Base-by-base conservation (phyloP, 2,113 vertebrate genomes). In the Theristicus caerulescens region DNA sequence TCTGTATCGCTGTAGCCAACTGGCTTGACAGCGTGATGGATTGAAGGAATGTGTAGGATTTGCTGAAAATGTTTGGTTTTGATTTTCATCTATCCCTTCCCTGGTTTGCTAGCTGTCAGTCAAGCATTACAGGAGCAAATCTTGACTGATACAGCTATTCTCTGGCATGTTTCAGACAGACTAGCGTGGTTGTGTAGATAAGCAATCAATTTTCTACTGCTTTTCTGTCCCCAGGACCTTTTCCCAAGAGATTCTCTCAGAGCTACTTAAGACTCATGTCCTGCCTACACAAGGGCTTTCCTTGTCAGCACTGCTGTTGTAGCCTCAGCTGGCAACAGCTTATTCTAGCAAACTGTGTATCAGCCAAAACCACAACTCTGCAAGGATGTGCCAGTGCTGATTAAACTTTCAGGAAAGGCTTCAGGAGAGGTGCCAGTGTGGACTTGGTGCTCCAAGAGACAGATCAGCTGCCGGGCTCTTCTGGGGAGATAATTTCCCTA, bases 31-130 rank as follows among this genome's bases (percentile, higher is more conserved):
- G 64, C 2, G 1, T 81, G 88, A 94, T 96, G 88, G 89, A 89
- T 74, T 86, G 89, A 89, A 74, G 80, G 86, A 74, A 71, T 6
- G n/a, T 0, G 25, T 78, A 36, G 94, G 91, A 70, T 89, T 79
- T 94, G 83, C 83, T 91, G 72, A 51, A 81, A 96, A 74, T 24
- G 64, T 71, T 95, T 86, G 42, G 62, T 83, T 88, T 93, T 62
- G 32, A 71, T 49, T 95, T 91, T 51, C 38, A 72, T 90, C 82
- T 70, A 3, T 40, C 34, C 26, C 12, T 83, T 90, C 32, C 51
- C 55, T 77, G 46, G 27, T n/a, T 83, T 87, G 54, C 62, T 78
- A 29, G 55, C 61, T 81, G 90, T 80, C 92, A 83, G 40, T 94
- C 83, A 82, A 25, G 55, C 31, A 5, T 25, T 94, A 20, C 79